Evolutionary conservation across 1,140 invertebrate species (phyloP).

Genomic region (Drosophila ambigua): DNA sequence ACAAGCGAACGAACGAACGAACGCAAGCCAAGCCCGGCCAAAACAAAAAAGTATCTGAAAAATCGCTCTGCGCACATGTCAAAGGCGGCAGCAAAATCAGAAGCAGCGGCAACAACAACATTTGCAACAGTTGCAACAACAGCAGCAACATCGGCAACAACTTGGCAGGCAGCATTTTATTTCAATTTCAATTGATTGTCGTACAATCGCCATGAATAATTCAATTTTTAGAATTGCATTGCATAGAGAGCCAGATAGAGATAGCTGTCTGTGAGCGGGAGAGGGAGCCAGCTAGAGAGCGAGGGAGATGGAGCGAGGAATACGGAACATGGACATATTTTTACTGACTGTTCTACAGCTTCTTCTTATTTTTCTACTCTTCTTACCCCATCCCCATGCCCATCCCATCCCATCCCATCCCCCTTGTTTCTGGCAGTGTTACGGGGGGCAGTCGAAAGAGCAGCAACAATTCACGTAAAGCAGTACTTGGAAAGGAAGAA

Average conservation of each 20-base stretch:
- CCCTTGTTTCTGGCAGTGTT: slow-evolving; percentile 39
- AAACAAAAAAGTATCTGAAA: slow-evolving; percentile 47
- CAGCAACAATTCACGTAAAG: slow-evolving; percentile 4
- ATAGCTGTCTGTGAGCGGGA: slow-evolving; percentile 23
- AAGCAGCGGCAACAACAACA: slow-evolving; percentile 28
- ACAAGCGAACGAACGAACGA: slow-evolving; percentile 6
- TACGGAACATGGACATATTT: slow-evolving; percentile 62
- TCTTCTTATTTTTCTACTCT: slow-evolving; percentile 1
- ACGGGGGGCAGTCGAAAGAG: slow-evolving; percentile 14
- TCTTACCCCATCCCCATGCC: not conserved
- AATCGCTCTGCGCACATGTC: slow-evolving; percentile 78
- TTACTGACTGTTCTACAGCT: slow-evolving; percentile 24
- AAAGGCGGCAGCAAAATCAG: slow-evolving; percentile 67
- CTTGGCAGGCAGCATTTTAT: slow-evolving; percentile 77
- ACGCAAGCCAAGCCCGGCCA: slow-evolving; percentile 55
- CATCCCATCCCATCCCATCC: not conserved
- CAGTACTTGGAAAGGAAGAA: slow-evolving; percentile 21
- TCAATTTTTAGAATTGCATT: slow-evolving; percentile 79
- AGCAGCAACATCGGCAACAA: slow-evolving; percentile 35
- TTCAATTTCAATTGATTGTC: slow-evolving; percentile 82
- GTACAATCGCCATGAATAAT: slow-evolving; percentile 82
- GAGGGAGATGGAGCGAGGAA: slow-evolving; percentile 35
- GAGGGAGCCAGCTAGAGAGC: slow-evolving; percentile 1
- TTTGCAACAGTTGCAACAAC: slow-evolving; percentile 30
- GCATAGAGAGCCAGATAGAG: slow-evolving; percentile 57